These are phyloP conservation scores for Pyrocephalus nanus DNA, from an alignment of 2,797 vertebrate species.

Conservation along the genomic window DNA sequence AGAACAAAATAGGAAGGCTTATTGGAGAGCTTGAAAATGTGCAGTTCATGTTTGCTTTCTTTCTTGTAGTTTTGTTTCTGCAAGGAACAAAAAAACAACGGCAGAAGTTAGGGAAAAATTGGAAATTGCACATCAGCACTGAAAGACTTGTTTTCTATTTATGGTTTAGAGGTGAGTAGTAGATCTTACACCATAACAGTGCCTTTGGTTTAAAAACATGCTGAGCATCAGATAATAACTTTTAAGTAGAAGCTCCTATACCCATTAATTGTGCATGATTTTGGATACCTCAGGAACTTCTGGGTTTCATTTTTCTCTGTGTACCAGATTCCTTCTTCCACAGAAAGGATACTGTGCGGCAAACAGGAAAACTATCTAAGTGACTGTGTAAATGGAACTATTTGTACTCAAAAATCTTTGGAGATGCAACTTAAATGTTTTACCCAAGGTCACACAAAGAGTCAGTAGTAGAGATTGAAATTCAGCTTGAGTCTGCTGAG, in stretches of 20 bases:
- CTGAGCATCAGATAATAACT: background rate
- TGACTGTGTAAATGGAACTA: background rate
- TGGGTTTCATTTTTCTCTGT: background rate
- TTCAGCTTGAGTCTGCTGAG: background rate
- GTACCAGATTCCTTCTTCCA: background rate
- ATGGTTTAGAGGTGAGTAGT: background rate
- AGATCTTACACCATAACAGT: background rate
- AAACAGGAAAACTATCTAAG: background rate
- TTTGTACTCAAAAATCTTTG: background rate
- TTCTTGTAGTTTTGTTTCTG: background rate
- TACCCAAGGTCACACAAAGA: background rate
- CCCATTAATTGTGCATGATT: background rate
- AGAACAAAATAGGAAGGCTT: background rate
- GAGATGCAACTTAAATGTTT: background rate
- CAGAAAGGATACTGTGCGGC: fast-evolving
- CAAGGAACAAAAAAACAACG: background rate
- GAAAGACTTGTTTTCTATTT: background rate
- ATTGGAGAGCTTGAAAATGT: background rate
- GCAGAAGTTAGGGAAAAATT: background rate
- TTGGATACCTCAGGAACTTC: background rate
- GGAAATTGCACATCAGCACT: background rate
- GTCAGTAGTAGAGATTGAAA: background rate
- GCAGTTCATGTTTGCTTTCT: background rate
- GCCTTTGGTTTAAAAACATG: background rate
- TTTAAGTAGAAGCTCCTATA: background rate